A percentile compares a stretch with the other conserved stretches of the same genome.
phyloP scores from a whole-genome alignment of 2,888 invertebrate species.

The Lasioglossum villosulum region DNA sequence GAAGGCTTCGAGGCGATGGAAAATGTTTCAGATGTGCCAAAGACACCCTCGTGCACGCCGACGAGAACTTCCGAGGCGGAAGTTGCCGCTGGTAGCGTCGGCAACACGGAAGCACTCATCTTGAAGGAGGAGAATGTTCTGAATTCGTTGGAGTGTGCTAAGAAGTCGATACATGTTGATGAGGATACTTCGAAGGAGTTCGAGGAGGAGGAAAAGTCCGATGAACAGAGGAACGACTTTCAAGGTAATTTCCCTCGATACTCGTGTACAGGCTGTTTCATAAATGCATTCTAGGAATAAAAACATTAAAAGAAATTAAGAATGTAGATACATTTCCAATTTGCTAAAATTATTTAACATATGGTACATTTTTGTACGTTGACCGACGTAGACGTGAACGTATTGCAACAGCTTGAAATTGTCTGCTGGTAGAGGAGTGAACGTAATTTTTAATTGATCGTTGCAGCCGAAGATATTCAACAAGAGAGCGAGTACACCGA shows the following conservation, averaged over 20 bases:
- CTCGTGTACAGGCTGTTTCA: neutral
- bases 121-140: slow-evolving; percentile 40
- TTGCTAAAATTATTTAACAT: neutral
- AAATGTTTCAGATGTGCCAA: slow-evolving; percentile 53
- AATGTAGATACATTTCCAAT: neutral
- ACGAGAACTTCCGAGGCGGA: slow-evolving; percentile 55
- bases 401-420: neutral
- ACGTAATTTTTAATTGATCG: neutral
- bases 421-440: neutral
- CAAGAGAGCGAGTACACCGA: slow-evolving; percentile 84
- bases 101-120: slow-evolving; percentile 30
- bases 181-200: slow-evolving; percentile 21
- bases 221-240: slow-evolving; percentile 39
- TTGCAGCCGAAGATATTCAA: slow-evolving; percentile 73
- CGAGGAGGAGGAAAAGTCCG: slow-evolving; percentile 35
- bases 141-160: slow-evolving; percentile 53
- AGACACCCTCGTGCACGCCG: slow-evolving; percentile 68
- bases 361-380: no score
- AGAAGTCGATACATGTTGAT: slow-evolving; percentile 44
- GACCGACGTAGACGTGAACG: neutral
- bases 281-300: neutral
- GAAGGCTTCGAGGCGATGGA: slow-evolving; percentile 2
- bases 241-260: slow-evolving; percentile 36
- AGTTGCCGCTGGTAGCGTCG: slow-evolving; percentile 2
- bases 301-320: neutral